Conservation (phyloP, 2,797 vertebrate genomes). For the Ctenochaetus hawaiiensis region DNA sequence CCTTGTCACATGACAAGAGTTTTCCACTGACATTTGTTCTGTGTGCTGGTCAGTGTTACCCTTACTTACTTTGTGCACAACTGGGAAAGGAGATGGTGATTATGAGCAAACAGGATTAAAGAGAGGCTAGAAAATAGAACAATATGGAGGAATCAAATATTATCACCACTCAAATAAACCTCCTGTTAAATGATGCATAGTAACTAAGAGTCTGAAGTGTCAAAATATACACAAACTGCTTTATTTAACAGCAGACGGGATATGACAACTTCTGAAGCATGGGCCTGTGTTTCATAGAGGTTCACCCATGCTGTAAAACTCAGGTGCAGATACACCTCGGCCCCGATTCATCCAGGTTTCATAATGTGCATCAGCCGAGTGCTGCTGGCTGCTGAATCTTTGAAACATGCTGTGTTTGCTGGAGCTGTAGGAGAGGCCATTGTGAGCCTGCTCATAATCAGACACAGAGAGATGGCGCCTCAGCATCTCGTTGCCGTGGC, state of each 20-base stretch:
- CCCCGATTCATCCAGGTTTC: slow-evolving; percentile 20
- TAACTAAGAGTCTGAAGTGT: background rate
- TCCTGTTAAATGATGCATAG: slow-evolving; percentile 33
- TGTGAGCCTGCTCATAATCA: background rate
- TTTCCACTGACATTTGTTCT: background rate
- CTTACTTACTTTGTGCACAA: slow-evolving; percentile 25
- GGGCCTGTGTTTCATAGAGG: background rate
- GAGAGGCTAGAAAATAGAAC: background rate
- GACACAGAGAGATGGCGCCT: slow-evolving; percentile 1
- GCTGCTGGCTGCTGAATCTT: slow-evolving; percentile 12
- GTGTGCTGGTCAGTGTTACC: background rate
- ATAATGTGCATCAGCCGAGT: slow-evolving; percentile 7
- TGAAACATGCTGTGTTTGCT: slow-evolving; percentile 24
- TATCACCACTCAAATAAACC: slow-evolving; percentile 33
- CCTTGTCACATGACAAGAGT: no score
- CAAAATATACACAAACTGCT: background rate
- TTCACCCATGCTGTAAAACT: slow-evolving; percentile 51
- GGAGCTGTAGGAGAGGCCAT: slow-evolving; percentile 33
- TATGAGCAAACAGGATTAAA: background rate
- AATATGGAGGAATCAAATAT: no score
- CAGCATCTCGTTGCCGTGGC: slow-evolving; percentile 48
- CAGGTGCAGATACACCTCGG: background rate
- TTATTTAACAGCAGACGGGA: background rate
- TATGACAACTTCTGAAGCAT: background rate
- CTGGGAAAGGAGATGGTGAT: background rate